These are phyloP conservation scores for Oedothorax gibbosus DNA, from an alignment of 1,140 invertebrate species.

Conservation along the genomic window DNA sequence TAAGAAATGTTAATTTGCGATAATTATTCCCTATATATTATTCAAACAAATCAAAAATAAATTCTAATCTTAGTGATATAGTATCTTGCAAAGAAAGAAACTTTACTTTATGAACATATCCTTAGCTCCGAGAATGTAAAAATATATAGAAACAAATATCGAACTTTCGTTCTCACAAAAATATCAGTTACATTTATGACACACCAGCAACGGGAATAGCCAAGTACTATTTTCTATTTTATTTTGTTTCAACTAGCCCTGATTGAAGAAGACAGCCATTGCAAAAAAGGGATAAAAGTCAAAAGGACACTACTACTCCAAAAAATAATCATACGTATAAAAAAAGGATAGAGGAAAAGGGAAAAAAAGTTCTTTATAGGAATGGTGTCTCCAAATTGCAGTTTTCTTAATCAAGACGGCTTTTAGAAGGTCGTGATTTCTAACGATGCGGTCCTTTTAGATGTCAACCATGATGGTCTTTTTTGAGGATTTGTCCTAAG, in stretches of 20 bases:
- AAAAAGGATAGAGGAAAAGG: conserved; percentile 14
- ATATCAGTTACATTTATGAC: too few species aligned
- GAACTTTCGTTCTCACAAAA: too few species aligned
- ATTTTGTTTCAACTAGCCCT: background rate
- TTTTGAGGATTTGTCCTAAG: background rate
- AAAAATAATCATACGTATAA: conserved; percentile 16
- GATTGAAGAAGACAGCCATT: conserved; percentile 51
- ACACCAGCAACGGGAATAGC: too few species aligned
- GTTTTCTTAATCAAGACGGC: conserved; percentile 35
- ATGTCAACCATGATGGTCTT: conserved; percentile 22
- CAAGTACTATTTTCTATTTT: too few species aligned
- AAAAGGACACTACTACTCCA: conserved; percentile 20
- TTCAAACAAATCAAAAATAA: too few species aligned
- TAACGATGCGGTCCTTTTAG: conserved; percentile 35
- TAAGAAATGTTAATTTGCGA: too few species aligned
- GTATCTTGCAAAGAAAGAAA: too few species aligned
- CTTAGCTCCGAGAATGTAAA: too few species aligned
- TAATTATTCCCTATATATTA: too few species aligned
- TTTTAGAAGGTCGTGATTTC: conserved; percentile 44
- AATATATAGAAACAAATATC: too few species aligned
- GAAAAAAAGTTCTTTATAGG: conserved; percentile 21
- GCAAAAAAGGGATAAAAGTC: conserved; percentile 42
- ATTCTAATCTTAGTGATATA: too few species aligned
- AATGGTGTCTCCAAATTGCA: conserved; percentile 36
- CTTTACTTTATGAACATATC: too few species aligned